These are phyloP conservation scores for Lepidocyrtoides sp. DNA, from an alignment of 2,888 invertebrate species.

Conservation along the genomic window DNA sequence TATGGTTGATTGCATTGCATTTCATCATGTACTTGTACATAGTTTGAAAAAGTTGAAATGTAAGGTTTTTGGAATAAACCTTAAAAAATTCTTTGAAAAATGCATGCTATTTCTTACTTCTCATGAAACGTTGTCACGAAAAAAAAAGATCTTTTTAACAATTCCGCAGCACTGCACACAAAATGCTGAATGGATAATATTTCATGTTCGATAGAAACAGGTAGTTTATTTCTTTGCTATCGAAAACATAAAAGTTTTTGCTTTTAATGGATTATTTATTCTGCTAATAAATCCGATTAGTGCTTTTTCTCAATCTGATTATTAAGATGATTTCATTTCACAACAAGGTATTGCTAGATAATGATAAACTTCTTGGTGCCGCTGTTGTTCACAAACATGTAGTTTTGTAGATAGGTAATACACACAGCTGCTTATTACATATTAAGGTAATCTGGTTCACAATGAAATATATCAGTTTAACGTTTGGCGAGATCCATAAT, in stretches of 20 bases:
- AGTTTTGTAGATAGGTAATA: not conserved
- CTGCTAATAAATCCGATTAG: constrained; percentile 64
- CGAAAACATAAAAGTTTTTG: not conserved
- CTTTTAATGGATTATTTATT: constrained; percentile 72
- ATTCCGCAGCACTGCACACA: not conserved
- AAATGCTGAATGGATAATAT: not conserved
- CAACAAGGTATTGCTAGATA: not conserved
- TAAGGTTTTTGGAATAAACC: constrained; percentile 4
- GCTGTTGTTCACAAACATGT: constrained; percentile 41
- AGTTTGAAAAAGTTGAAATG: not conserved
- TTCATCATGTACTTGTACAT: not conserved
- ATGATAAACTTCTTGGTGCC: not conserved
- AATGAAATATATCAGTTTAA: not conserved
- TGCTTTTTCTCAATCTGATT: constrained; percentile 41
- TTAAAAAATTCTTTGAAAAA: not conserved
- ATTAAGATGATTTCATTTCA: not conserved
- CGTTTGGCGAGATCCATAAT: not conserved
- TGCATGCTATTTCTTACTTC: not conserved
- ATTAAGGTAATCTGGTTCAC: not conserved
- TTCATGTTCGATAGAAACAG: not conserved
- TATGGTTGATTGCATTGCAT: not conserved
- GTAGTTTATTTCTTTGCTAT: not conserved
- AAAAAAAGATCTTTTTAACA: not conserved
- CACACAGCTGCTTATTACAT: too few species aligned
- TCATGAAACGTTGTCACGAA: not conserved